phyloP scores from a whole-genome alignment of 2,888 invertebrate species.

The Hymenopus coronatus region DNA sequence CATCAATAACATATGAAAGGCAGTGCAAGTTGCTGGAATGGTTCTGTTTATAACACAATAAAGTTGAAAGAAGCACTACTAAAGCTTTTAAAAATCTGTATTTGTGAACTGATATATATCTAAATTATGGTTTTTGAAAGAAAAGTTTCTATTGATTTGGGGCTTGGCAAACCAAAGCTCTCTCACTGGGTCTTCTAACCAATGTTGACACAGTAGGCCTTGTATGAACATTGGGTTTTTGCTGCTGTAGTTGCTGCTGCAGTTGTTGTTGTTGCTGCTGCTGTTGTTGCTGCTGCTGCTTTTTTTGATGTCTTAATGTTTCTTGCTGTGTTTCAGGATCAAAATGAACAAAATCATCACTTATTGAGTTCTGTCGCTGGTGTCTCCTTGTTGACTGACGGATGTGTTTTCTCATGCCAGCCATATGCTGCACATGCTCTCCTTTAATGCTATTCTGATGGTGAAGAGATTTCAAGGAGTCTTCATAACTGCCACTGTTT shows the following conservation, averaged over 20 bases:
- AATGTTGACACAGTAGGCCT: not conserved
- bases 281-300: not conserved
- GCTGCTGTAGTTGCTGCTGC: conserved; percentile 7
- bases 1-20: too few relatives aligned
- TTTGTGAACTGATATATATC: not conserved
- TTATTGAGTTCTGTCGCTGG: conserved; percentile 22
- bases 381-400: not conserved
- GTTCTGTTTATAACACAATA: too few relatives aligned
- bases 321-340: conserved; percentile 7
- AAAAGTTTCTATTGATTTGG: not conserved
- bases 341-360: not conserved
- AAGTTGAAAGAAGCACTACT: too few relatives aligned
- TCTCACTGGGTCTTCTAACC: conserved; percentile 2
- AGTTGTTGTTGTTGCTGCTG: not conserved
- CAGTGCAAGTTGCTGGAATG: too few relatives aligned
- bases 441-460: conserved; percentile 40
- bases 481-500: conserved; percentile 74
- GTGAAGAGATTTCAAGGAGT: conserved; percentile 69
- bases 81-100: not conserved
- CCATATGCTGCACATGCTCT: not conserved
- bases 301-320: not conserved
- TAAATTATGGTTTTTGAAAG: not conserved
- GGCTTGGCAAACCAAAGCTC: not conserved
- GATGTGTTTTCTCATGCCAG: not conserved
- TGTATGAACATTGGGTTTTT: not conserved